Percentiles rank a stretch among this genome's conserved stretches.
phyloP scores from a whole-genome alignment of 2,113 vertebrate species.

The Rhinolophus sinicus region DNA sequence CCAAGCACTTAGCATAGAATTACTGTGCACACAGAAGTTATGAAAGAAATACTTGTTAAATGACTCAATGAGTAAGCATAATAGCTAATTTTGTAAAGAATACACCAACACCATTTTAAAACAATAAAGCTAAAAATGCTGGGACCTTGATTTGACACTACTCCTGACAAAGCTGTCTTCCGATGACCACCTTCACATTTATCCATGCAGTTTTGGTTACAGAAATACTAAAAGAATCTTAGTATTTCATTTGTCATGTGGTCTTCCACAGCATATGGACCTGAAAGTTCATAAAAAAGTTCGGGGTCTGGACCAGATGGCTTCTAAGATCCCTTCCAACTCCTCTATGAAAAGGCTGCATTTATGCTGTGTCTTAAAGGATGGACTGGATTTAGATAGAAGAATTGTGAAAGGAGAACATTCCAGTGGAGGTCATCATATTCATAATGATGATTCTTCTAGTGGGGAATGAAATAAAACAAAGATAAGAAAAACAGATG shows the following conservation, averaged over 20 bases:
- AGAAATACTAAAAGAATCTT: neutral
- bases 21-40: neutral
- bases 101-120: slow-evolving; percentile 1
- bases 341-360: neutral
- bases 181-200: neutral
- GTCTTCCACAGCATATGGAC: neutral
- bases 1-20: neutral
- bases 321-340: neutral
- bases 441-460: slow-evolving; percentile 1
- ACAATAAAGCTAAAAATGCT: slow-evolving; percentile 41
- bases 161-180: neutral
- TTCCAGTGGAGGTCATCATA: neutral
- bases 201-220: neutral
- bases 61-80: neutral
- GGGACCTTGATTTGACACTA: neutral
- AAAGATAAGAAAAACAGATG: slow-evolving; percentile 5
- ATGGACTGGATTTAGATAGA: neutral
- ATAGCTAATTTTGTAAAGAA: neutral
- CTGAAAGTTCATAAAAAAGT: slow-evolving; percentile 46
- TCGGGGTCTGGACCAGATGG: neutral
- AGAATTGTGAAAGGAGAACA: neutral
- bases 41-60: neutral
- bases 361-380: neutral
- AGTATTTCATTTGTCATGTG: neutral
- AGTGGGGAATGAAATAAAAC: slow-evolving; percentile 23